These are phyloP conservation scores for Notamacropus eugenii DNA, from an alignment of 2,797 vertebrate genomes.

Conservation along the genomic window DNA sequence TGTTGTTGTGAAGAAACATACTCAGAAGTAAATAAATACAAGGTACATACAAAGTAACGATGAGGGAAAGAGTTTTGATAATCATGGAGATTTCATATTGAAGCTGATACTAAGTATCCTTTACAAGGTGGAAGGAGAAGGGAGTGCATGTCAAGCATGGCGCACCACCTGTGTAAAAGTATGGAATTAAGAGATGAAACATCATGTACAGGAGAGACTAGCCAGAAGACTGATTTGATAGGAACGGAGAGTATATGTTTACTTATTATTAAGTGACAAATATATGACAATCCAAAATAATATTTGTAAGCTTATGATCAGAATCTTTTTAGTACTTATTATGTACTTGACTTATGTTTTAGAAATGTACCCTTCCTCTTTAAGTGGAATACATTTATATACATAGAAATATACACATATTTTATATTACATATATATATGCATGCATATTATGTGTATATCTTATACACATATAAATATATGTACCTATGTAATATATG, in stretches of 20 bases:
- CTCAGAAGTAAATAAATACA: not conserved
- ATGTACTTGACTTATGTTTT: not conserved
- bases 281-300: not conserved
- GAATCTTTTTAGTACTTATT: not conserved
- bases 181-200: not conserved
- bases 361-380: not conserved
- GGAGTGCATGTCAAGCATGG: not conserved
- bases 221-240: not conserved
- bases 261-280: not conserved
- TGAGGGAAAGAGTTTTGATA: not conserved
- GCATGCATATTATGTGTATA: too few relatives aligned
- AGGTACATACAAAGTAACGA: not conserved
- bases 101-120: not conserved
- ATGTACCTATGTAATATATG: not conserved
- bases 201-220: not conserved
- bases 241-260: not conserved
- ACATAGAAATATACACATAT: not conserved
- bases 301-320: not conserved
- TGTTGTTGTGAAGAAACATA: not conserved
- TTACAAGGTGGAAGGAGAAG: not conserved
- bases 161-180: not conserved
- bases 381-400: not conserved
- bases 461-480: too few relatives aligned
- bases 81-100: not conserved
- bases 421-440: not conserved